Conservation (phyloP, 2,113 vertebrate species). For the Mormyrus lacerda region DNA sequence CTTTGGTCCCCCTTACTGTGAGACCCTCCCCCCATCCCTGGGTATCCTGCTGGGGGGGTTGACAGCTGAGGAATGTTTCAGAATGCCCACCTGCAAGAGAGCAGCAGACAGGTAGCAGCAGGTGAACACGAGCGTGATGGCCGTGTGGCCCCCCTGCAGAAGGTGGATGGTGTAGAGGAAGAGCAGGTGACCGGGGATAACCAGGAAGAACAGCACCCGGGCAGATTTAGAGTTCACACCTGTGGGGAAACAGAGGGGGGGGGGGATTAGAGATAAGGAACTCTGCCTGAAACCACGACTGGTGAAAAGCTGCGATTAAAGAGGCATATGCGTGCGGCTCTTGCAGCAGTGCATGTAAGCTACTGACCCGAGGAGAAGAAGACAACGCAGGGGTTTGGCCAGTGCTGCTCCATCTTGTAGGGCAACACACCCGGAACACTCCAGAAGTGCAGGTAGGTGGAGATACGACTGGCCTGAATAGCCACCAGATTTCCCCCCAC, state of each 20-base stretch:
- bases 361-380: conserved; percentile 80
- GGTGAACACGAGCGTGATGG: conserved; percentile 65
- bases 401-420: conserved; percentile 59
- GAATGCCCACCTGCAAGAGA: conserved; percentile 70
- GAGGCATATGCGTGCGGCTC: background rate
- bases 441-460: conserved; percentile 82
- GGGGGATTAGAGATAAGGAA: background rate
- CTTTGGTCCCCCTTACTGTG: background rate
- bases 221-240: conserved; percentile 78
- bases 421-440: conserved; percentile 72
- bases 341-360: background rate
- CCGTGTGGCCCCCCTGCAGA: conserved; percentile 63
- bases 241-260: conserved; percentile 39
- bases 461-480: conserved; percentile 88
- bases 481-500: conserved; percentile 91
- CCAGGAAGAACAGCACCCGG: conserved; percentile 73
- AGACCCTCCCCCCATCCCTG: background rate
- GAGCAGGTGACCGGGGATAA: conserved; percentile 79
- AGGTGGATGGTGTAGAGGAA: conserved; percentile 74
- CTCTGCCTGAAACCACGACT: background rate
- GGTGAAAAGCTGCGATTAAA: background rate
- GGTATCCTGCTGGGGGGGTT: background rate
- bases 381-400: conserved; percentile 65
- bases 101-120: conserved; percentile 71
- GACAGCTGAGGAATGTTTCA: background rate